Evolutionary conservation across 2,888 invertebrate genomes (phyloP).

Genomic region (Julus scandinavius): DNA sequence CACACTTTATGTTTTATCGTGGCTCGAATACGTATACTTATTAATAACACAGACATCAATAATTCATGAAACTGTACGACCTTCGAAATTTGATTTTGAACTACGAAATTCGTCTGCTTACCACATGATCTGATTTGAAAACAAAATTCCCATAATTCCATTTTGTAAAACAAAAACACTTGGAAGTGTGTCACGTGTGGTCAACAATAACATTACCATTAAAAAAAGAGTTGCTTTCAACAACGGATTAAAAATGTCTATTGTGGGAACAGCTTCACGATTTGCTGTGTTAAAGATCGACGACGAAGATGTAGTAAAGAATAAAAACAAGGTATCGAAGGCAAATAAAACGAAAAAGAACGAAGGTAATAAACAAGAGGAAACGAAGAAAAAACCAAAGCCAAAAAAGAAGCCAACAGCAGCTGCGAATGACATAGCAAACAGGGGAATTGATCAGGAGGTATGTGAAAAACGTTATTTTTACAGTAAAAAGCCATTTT

Average conservation of each 20-base stretch:
- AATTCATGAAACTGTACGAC: background rate
- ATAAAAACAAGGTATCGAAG: background rate
- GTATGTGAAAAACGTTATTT: background rate
- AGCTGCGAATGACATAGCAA: background rate
- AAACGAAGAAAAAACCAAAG: conserved; percentile 19
- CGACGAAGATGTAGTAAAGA: conserved; percentile 65
- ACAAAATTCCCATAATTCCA: background rate
- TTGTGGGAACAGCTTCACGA: conserved; percentile 71
- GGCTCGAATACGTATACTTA: background rate
- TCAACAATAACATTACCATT: background rate
- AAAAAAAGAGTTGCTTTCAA: no score
- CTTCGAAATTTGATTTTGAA: background rate
- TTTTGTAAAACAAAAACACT: background rate
- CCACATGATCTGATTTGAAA: background rate
- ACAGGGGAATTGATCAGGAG: conserved; percentile 50
- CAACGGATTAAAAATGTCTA: background rate
- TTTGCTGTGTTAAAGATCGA: conserved; percentile 80
- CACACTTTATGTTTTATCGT: background rate
- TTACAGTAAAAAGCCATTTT: background rate
- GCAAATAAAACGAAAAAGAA: background rate
- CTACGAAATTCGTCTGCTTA: background rate
- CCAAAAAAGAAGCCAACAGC: conserved; percentile 31
- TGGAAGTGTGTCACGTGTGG: background rate
- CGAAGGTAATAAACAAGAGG: conserved; percentile 19
- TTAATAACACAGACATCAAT: background rate